Conservation (phyloP, 2,797 vertebrate genomes). For the Glyptemys insculpta region DNA sequence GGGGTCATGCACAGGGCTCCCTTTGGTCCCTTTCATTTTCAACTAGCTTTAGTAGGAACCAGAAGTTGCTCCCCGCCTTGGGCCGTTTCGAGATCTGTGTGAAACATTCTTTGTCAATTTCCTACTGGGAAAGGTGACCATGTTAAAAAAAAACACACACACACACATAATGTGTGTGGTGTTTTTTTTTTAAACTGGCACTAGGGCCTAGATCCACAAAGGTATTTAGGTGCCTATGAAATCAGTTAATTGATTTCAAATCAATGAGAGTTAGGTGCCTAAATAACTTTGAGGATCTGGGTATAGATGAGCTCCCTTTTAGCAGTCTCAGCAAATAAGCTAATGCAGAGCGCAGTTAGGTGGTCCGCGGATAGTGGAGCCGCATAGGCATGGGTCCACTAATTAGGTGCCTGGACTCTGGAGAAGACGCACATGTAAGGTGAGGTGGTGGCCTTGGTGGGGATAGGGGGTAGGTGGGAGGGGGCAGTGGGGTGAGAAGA, state of each 20-base stretch:
- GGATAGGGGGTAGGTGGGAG: too few relatives aligned
- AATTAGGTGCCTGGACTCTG: too few relatives aligned
- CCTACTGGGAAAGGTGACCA: background rate
- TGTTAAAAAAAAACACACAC: too few relatives aligned
- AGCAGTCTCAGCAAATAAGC: background rate
- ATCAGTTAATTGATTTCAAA: background rate
- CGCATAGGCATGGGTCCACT: too few relatives aligned
- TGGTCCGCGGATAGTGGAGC: too few relatives aligned
- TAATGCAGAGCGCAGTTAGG: too few relatives aligned
- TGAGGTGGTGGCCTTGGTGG: too few relatives aligned
- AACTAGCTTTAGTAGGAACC: background rate
- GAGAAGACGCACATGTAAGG: too few relatives aligned
- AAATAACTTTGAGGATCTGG: background rate
- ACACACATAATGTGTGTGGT: too few relatives aligned
- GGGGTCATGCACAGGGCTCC: background rate
- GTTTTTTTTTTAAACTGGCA: too few relatives aligned
- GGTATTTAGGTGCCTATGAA: background rate
- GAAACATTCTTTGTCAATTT: background rate
- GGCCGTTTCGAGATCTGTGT: too few relatives aligned
- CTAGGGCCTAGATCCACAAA: background rate
- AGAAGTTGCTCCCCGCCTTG: background rate
- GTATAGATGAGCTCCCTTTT: background rate
- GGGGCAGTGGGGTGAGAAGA: too few relatives aligned
- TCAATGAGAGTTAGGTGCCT: background rate
- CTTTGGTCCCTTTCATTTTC: background rate